phyloP scores from a whole-genome alignment of 2,113 vertebrate genomes.

The Aythya baeri region DNA sequence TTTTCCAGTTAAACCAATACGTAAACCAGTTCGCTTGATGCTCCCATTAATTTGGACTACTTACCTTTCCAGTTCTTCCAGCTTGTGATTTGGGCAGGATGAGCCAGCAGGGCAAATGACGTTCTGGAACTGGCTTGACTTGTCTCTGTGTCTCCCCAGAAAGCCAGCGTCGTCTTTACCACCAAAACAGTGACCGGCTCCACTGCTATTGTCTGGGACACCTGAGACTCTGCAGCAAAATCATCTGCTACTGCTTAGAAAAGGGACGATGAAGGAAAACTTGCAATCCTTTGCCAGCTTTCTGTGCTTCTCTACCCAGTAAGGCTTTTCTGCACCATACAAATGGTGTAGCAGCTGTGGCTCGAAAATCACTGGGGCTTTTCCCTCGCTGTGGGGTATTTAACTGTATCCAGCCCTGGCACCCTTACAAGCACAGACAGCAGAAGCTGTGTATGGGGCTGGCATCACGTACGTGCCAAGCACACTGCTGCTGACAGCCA shows the following conservation, averaged over 20 bases:
- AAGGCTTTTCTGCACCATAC: background rate
- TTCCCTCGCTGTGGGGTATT: background rate
- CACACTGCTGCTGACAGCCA: accelerated
- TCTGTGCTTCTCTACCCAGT: background rate
- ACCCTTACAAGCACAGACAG: background rate
- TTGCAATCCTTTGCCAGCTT: background rate
- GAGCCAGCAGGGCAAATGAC: conserved; percentile 56
- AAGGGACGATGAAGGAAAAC: background rate
- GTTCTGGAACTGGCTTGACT: conserved; percentile 48
- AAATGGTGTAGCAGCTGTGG: conserved; percentile 2
- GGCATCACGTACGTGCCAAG: accelerated
- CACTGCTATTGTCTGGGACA: conserved; percentile 32
- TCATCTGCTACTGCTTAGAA: background rate
- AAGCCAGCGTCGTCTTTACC: conserved; percentile 29
- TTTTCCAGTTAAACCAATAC: conserved; percentile 47
- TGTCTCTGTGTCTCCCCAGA: conserved; percentile 28
- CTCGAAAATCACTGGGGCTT: conserved; percentile 18
- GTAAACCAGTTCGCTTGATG: conserved; percentile 40
- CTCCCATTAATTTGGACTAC: conserved; percentile 63
- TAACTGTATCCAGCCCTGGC: background rate
- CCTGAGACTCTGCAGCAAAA: conserved; percentile 44
- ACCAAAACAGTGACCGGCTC: background rate
- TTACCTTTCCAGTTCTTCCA: conserved; percentile 74
- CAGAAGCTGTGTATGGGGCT: background rate
- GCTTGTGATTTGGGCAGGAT: conserved; percentile 53